A percentile compares a stretch with the other conserved stretches of the same genome.
Conservation (phyloP, 2,113 vertebrate genomes). For the Nycticorax nycticorax region DNA sequence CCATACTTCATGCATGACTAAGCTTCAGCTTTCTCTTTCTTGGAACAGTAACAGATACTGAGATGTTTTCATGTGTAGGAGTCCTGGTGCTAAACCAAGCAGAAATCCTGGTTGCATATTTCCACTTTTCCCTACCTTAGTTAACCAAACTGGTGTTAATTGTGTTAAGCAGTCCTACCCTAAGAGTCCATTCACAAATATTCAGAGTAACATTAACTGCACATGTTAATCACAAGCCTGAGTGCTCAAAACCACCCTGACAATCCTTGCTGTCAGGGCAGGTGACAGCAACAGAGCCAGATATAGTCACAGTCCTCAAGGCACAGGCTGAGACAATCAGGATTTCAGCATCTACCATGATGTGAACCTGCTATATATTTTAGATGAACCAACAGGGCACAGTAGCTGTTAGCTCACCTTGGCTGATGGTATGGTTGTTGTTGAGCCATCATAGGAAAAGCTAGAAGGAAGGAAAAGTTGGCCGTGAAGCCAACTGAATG, state of each 20-base stretch:
- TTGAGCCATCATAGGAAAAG: not conserved
- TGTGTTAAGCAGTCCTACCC: not conserved
- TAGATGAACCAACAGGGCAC: not conserved
- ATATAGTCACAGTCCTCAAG: not conserved
- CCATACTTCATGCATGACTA: not conserved
- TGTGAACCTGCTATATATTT: not conserved
- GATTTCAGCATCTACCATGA: not conserved
- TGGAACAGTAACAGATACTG: not conserved
- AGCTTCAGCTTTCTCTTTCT: not conserved
- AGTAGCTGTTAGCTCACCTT: not conserved
- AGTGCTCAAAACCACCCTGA: not conserved
- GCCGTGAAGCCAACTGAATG: not conserved
- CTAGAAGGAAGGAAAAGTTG: not conserved
- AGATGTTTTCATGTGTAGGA: not conserved
- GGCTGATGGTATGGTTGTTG: fast-evolving
- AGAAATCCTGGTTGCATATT: not conserved
- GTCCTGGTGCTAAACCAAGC: not conserved
- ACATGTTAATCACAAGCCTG: fast-evolving
- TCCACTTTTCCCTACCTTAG: not conserved
- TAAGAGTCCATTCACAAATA: not conserved
- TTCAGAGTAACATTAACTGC: not conserved
- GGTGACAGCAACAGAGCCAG: not conserved
- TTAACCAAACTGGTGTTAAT: not conserved
- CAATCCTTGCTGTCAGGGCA: not conserved
- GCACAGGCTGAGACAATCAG: not conserved